Evolutionary conservation across 2,888 invertebrate genomes (phyloP).

Genomic region (Scaptomyza tumidula): DNA sequence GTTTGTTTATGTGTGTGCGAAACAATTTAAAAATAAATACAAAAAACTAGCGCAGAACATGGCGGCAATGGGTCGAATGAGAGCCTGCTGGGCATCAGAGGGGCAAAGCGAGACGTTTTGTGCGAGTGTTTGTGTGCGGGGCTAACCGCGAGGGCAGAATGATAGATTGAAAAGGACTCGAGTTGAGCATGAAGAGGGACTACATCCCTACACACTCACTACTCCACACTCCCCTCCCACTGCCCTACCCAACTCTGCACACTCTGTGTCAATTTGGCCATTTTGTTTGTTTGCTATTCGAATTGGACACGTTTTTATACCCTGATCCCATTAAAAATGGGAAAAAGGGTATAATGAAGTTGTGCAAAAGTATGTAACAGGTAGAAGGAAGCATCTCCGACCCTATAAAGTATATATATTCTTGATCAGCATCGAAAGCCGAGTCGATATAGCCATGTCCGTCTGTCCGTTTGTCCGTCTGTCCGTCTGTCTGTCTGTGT

Average conservation of each 20-base stretch:
- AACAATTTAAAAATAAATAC: conserved; percentile 80
- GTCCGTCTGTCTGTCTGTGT: no score
- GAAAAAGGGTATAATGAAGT: no score
- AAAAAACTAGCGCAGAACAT: conserved; percentile 76
- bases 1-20: conserved; percentile 52
- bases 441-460: no score
- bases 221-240: background rate
- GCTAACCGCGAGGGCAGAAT: conserved; percentile 68
- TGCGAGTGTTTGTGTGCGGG: background rate
- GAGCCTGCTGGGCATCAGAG: conserved; percentile 21
- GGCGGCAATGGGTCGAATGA: conserved; percentile 48
- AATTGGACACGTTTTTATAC: conserved; percentile 63
- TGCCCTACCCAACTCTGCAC: background rate
- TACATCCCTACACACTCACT: background rate
- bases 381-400: no score
- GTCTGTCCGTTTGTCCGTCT: no score
- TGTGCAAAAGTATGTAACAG: no score
- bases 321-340: no score
- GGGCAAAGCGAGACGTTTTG: background rate
- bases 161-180: conserved; percentile 68
- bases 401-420: no score
- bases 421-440: no score
- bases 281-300: conserved; percentile 52
- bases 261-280: conserved; percentile 32
- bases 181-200: conserved; percentile 22